Evolutionary conservation across 1,140 invertebrate species (phyloP), one percentile per base, ranked within the genome.

Genomic region (Drosophila simulans): DNA sequence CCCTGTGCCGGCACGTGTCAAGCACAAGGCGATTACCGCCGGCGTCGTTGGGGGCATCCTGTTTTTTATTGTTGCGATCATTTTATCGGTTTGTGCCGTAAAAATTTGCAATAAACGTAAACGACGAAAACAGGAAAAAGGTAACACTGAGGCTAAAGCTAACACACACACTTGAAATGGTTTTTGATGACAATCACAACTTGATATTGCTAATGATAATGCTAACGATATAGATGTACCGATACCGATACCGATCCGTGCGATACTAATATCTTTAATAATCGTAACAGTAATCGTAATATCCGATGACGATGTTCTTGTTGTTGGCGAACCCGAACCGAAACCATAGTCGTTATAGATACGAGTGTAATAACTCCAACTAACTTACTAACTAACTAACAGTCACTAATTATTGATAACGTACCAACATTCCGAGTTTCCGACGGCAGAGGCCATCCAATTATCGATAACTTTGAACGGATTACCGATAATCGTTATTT

Each of bases 101-200:
- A 98, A 98, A 95, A 98, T 98, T 92, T 98, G 97, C 95, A 98
- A 98, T 94, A 98, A 98, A 93, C 94, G 97, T 91, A 98, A 98
- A 93, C 95, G 97, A 93, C 96, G 97, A 94, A 98, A 98, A 96
- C 97, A 98, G 93, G 97, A 98, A 94, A 98, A 98, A 97, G 97
- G 97, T 98, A 95, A 94, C 93, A 92, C 80, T 89, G 72, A 77
- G 85, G 73, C 85, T 79, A 90, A 71, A 82, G 73, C 77, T 78
- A 43, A 66, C 79, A 76, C 69, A 77, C 64, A 90, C 84, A 89
- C 84, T 84, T 89, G 84, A 89, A 89, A 91, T 91, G 88, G 89
- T 91, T 91, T 91, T 91, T 82, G 78, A 71, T 76, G 74, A 69
- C 63, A 62, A 77, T 52, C 58, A 64, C 59, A 56, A 71, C 80